Evolutionary conservation across 2,888 invertebrate genomes (phyloP).

Genomic region (Caenorhabditis uteleia): DNA sequence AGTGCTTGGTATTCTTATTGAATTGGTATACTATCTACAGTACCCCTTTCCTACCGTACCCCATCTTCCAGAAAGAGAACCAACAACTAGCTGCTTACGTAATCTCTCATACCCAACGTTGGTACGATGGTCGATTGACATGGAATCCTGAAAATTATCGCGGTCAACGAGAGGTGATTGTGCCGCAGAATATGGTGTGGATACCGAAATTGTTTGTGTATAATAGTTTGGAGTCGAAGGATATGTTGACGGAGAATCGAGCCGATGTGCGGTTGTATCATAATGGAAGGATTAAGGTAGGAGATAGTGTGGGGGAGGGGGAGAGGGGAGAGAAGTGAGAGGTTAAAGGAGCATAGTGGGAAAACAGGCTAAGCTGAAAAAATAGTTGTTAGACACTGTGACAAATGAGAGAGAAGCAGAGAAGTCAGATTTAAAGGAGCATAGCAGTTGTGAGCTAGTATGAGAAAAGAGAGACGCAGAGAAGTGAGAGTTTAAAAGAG

Average conservation of each 20-base stretch:
- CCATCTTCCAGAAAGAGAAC: conserved; percentile 55
- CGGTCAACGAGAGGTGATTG: conserved; percentile 53
- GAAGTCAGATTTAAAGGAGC: too few relatives aligned
- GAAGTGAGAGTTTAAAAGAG: too few relatives aligned
- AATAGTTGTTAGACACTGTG: too few relatives aligned
- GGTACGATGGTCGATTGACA: conserved; percentile 42
- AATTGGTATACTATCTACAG: conserved; percentile 42
- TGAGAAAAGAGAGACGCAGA: too few relatives aligned
- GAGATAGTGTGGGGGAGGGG: not conserved
- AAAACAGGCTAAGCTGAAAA: too few relatives aligned
- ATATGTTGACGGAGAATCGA: conserved; percentile 60
- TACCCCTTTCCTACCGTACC: not conserved
- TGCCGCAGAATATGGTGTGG: conserved; percentile 62
- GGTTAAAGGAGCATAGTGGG: too few relatives aligned
- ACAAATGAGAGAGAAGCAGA: too few relatives aligned
- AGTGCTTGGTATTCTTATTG: conserved; percentile 63
- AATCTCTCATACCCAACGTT: conserved; percentile 57
- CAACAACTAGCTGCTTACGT: conserved; percentile 64
- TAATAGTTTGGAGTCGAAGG: conserved; percentile 63
- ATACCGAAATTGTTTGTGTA: conserved; percentile 66
- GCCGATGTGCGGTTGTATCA: conserved; percentile 55
- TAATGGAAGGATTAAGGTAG: conserved; percentile 38
- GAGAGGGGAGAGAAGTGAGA: too few relatives aligned
- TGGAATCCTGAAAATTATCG: conserved; percentile 50
- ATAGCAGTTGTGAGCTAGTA: too few relatives aligned